Evolutionary conservation across 2,888 invertebrate genomes (phyloP), one percentile per base, ranked within the genome.

Genomic region (Pyralis farinalis): DNA sequence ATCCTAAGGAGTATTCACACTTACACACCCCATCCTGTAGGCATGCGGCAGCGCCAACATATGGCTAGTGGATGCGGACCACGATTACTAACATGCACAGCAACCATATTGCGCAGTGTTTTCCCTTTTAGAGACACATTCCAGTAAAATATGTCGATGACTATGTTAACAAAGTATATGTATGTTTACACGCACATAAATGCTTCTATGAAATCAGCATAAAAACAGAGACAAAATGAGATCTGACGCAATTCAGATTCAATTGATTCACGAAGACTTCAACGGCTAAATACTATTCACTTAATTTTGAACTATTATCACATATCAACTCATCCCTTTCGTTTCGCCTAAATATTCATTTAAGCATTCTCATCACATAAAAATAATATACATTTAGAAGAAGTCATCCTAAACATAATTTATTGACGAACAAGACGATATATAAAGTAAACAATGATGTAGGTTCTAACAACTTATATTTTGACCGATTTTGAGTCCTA

Each of bases 231-330:
- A 41, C 41, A 51, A 43, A 55, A 58, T 65, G 63, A 71, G 66
- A 76, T 77, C 74, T 61, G 63, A 60, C 46, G 37, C 42, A 42
- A 29, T 53, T 49, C 53, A 53, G 52, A 53, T 50, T 58, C 53
- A 55, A 55, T 63, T 62, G 68, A 63, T 63, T 34, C 41, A 37
- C 44, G 51, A 55, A 58, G 59, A 55, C 46, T 53, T 46, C 48
- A 46, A 45, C 46, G 54, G 55, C 60, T 67, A 65, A 55, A 54
- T 49, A 57, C 60, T 70, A 66, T 56, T 55, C 52, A 56, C 73
- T 72, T 75, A 78, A 58, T 63, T 66, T 58, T 72, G 64, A 71
- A 69, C 78, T 84, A 83, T 77, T 85, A 86, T 86, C 85, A 86
- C 85, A 85, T 74, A 65, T 75, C 69, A 71, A 69, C 66, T 64